Base-by-base conservation (phyloP, 2,113 vertebrate species). In the Semicossyphus pulcher region DNA sequence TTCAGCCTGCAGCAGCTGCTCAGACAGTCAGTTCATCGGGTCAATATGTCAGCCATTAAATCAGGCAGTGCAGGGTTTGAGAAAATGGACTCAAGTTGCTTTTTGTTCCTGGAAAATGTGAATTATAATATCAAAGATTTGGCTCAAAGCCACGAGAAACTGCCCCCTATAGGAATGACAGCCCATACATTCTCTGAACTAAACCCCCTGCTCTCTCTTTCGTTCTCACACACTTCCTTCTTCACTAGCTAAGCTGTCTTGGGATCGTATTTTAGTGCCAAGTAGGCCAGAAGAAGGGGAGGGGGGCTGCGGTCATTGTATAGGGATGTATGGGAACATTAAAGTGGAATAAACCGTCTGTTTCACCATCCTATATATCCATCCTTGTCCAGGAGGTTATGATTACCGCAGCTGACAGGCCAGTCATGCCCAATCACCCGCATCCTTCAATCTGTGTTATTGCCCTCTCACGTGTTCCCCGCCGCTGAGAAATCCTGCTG, bases 361-460 rank as follows among this genome's bases (percentile, higher is more conserved):
- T 59, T 71, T 51, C 0, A 5, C 62, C 47, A 41, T 71, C 37
- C 1, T 42, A 21, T 15, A 12, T 21, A 51, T 61, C 31, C 57
- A 47, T 47, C 16, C 9, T 26, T 54, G 18, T 47, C 53, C 68
- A 81, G 63, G 31, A 51, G 81, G 60, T 72, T 85, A 67, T 62
- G 67, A 75, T 81, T 74, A 72, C 51, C 8, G 1, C 42, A 68
- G 59, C 78, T 37, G 68, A 79, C 66, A 64, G 72, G 42, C 69
- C 57, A 47, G 76, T 65, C 65, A 57, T 53, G 74, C 23, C 20
- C 62, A 63, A 76, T 82, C 69, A 63, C 60, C 58, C 12, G 32
- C 53, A 25, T 2, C 26, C 59, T 44, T 65, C 26, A 67, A 6
- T 62, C 52, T 29, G 31, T 5, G 7, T 32, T 70, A 51, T 34